These are phyloP conservation scores for Notothenia rossii DNA, from an alignment of 2,113 vertebrate species.

Conservation along the genomic window DNA sequence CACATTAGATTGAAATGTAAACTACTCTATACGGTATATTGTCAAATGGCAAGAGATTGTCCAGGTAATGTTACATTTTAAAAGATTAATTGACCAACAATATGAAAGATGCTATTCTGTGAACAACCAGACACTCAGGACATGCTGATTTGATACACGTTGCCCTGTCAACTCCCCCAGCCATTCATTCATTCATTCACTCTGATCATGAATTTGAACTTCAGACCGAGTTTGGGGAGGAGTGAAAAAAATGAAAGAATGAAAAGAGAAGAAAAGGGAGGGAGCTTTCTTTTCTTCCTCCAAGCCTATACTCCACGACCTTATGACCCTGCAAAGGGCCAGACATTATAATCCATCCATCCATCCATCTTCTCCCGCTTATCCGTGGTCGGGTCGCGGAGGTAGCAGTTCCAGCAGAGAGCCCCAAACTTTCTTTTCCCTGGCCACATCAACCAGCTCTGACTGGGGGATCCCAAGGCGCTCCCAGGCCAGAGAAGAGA, in stretches of 20 bases:
- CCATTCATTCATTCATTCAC: slow-evolving; percentile 40
- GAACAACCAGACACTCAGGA: not conserved
- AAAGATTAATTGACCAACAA: not conserved
- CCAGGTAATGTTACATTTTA: not conserved
- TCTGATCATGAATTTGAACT: slow-evolving; percentile 76
- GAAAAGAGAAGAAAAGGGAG: slow-evolving; percentile 40
- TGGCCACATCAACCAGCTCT: too few species aligned
- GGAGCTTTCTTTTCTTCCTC: slow-evolving; percentile 26
- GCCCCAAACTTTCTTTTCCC: too few species aligned
- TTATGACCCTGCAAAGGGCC: slow-evolving; percentile 47
- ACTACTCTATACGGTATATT: not conserved
- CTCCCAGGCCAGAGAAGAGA: too few species aligned
- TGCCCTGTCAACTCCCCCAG: slow-evolving; percentile 24
- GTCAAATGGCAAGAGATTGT: not conserved
- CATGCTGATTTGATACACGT: slow-evolving; percentile 54
- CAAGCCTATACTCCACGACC: slow-evolving; percentile 61
- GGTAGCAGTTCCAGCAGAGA: too few species aligned
- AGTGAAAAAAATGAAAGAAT: slow-evolving; percentile 37
- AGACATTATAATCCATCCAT: not conserved
- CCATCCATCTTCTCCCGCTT: too few species aligned
- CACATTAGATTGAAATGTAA: not conserved
- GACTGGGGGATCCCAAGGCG: too few species aligned
- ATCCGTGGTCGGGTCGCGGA: too few species aligned
- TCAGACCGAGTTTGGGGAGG: slow-evolving; percentile 45
- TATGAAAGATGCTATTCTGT: not conserved